Evolutionary conservation across 2,888 invertebrate species (phyloP), one percentile per base, ranked within the genome.

Genomic region (Chrysolina haemoptera): DNA sequence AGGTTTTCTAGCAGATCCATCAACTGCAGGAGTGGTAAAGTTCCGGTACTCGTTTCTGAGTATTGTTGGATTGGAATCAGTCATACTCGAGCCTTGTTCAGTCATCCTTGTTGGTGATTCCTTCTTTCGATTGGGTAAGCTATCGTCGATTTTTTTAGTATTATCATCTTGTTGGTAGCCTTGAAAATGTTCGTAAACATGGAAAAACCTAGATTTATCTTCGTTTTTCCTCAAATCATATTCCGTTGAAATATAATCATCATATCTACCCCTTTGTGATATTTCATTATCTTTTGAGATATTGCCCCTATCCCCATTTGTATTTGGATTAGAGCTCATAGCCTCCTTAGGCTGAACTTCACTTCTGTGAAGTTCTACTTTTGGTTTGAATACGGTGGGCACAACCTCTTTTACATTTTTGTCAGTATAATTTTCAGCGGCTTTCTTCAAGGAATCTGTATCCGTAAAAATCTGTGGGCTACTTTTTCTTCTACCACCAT

Each of bases 401-500:
- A 1, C 59, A 8, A 41, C 62, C 46, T 65, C 20, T 4, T 22
- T 48, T 2, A 22, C 4, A 35, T 20, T 64, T 64, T 20, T 1
- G 10, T n/a, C 18, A n/a, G 12, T 18, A 68, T 41, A 14, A 12
- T 35, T 67, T 50, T 83, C 83, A 64, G 85, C 80, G 46, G 86
- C 85, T 71, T 86, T 83, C 77, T 87, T 86, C 46, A 86, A 72
- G 12, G 83, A 80, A 35, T 84, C 85, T 35, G 82, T 77, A 75
- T 84, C 79, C 73, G 81, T 70, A 77, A 82, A 79, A 27, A 83
- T 41, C 10, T 79, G 76, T 4, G 83, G 77, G 73, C 75, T 73
- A 68, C 80, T 81, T 65, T 81, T 81, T 75, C 76, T 79, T 78
- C 81, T 79, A 64, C 78, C 80, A 22, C 94, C 92, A 81, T 92